A percentile compares a stretch with the other conserved stretches of the same genome.
phyloP scores from a whole-genome alignment of 1,140 invertebrate species.

The Diploscapter pachys region DNA sequence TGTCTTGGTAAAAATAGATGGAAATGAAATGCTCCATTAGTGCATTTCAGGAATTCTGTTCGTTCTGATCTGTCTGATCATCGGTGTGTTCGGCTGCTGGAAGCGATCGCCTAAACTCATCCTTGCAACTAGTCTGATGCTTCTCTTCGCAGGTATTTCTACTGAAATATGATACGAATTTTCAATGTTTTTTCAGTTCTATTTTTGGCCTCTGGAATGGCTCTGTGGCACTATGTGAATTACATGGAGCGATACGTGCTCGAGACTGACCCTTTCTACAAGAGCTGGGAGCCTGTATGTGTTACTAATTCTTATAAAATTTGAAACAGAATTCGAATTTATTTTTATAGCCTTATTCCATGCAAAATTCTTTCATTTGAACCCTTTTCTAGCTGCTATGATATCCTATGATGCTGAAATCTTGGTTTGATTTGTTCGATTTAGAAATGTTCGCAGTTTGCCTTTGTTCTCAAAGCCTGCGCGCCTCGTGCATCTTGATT shows the following conservation, averaged over 20 bases:
- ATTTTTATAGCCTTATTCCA: not conserved
- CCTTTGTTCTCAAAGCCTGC: too few species aligned
- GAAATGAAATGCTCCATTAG: not conserved
- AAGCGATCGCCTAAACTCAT: conserved; percentile 20
- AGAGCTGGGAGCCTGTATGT: conserved; percentile 35
- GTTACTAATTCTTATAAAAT: not conserved
- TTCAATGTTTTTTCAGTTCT: conserved; percentile 18
- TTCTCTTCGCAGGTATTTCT: conserved; percentile 20
- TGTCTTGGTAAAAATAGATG: conserved; percentile 11
- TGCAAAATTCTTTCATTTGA: too few species aligned
- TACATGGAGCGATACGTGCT: conserved; percentile 20
- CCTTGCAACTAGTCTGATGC: conserved; percentile 5
- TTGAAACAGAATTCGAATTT: not conserved
- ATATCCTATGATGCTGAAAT: too few species aligned
- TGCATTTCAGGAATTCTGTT: conserved; percentile 26
- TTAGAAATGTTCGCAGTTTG: too few species aligned
- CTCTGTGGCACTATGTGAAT: conserved; percentile 20
- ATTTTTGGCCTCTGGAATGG: conserved; percentile 14
- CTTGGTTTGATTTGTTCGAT: too few species aligned
- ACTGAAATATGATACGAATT: not conserved
- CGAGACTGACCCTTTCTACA: conserved; percentile 25
- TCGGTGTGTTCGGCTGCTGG: conserved; percentile 25
- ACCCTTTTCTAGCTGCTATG: too few species aligned
- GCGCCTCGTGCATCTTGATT: too few species aligned
- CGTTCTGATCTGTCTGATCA: conserved; percentile 23